Evolutionary conservation across 1,140 invertebrate genomes (phyloP).

Genomic region (Dendroctonus ponderosae): DNA sequence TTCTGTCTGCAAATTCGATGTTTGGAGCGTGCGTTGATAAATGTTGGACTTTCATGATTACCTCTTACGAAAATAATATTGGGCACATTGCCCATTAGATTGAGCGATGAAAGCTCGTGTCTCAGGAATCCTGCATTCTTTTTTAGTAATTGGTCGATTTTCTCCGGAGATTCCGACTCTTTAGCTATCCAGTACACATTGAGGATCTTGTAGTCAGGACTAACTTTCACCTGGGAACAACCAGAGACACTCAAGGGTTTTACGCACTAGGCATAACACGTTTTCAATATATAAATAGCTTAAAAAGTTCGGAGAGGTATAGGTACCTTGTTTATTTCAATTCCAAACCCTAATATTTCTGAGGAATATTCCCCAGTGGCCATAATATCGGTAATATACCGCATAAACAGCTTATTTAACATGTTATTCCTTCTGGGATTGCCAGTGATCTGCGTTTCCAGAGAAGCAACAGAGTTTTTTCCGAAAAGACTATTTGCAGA

Average conservation of each 20-base stretch:
- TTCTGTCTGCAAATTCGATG: conserved; percentile 54
- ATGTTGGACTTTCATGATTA: conserved; percentile 36
- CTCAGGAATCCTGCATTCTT: conserved; percentile 58
- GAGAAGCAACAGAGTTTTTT: conserved; percentile 13
- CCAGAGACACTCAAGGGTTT: background rate
- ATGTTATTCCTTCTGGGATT: conserved; percentile 56
- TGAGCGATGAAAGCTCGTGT: conserved; percentile 66
- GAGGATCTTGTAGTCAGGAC: conserved; percentile 61
- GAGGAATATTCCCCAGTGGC: conserved; percentile 63
- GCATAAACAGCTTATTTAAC: conserved; percentile 78
- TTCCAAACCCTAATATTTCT: conserved; percentile 59
- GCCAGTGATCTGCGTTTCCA: conserved; percentile 25
- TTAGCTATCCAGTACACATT: conserved; percentile 69
- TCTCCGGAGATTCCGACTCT: conserved; percentile 50
- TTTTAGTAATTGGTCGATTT: conserved; percentile 57
- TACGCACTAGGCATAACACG: background rate
- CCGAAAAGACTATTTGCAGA: conserved; percentile 18
- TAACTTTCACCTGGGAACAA: conserved; percentile 57
- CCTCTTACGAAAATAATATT: conserved; percentile 68
- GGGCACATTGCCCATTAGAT: conserved; percentile 69
- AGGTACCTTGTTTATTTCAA: conserved; percentile 65
- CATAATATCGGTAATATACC: conserved; percentile 71
- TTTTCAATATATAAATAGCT: conserved; percentile 10
- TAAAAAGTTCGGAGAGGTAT: background rate
- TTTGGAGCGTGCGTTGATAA: background rate